Base-by-base conservation (phyloP, 37 sponge, comb jelly and placozoan genomes). In the Spongilla lacustris region DNA sequence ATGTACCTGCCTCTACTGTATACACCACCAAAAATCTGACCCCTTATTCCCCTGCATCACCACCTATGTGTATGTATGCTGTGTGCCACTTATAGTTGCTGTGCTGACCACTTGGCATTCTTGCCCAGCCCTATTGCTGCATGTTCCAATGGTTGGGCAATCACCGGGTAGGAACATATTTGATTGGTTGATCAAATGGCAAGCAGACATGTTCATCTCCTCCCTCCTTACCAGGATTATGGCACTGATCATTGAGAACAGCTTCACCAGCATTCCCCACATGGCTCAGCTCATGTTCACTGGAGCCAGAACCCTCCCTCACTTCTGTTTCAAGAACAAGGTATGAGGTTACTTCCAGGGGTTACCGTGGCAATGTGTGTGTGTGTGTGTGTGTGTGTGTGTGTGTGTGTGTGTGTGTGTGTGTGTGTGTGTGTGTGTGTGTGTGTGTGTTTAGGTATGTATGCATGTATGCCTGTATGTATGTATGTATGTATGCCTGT, bases 171-270 rank as follows among this genome's bases (percentile, higher is more conserved):
- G n/a, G n/a, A n/a, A n/a, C n/a, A n/a, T n/a, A n/a, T n/a, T n/a
- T n/a, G n/a, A n/a, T n/a, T n/a, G n/a, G n/a, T n/a, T n/a, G n/a
- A n/a, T n/a, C n/a, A n/a, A n/a, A n/a, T n/a, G n/a, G n/a, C n/a
- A n/a, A n/a, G n/a, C n/a, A n/a, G n/a, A n/a, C n/a, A n/a, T n/a
- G n/a, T n/a, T n/a, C n/a, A n/a, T n/a, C n/a, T n/a, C n/a, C n/a
- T n/a, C n/a, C n/a, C n/a, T n/a, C n/a, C n/a, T 19, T 1, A 74
- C 14, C 71, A 94, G 95, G 49, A 81, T 94, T 3, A 85, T 91
- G 81, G 95, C 96, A 0, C 75, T 98, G 68, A 88, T 99, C 19
- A 86, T 99, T 26, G 99, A 99, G 91, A 99, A 99, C 79, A 99
- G 94, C 1, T 99, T 99, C 89, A 94, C 97, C 32, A 89, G 96